A percentile compares a stretch with the other conserved stretches of the same genome.
These are phyloP conservation scores for Piscicola geometra DNA, from an alignment of 2,888 invertebrate species.

Conservation along the genomic window DNA sequence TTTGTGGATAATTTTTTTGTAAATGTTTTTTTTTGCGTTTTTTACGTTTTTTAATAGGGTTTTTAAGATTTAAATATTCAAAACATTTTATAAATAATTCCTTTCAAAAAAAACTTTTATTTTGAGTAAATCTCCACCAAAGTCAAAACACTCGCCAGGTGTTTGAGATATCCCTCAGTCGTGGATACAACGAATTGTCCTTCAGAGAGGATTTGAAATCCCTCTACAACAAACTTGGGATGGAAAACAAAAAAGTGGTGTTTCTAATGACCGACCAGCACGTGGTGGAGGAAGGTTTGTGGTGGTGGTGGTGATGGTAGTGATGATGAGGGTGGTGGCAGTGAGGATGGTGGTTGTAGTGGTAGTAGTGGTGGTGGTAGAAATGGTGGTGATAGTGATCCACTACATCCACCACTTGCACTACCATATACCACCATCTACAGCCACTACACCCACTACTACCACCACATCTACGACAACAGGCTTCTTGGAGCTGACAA, in stretches of 20 bases:
- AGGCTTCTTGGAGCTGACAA: conserved; percentile 78
- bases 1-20: too few relatives aligned
- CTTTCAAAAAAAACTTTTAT: neutral
- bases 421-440: too few relatives aligned
- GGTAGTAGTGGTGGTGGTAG: neutral
- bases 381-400: neutral
- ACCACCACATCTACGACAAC: neutral
- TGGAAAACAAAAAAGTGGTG: conserved; percentile 72
- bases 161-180: conserved; percentile 45
- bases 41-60: too few relatives aligned
- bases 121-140: too few relatives aligned
- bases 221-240: conserved; percentile 71
- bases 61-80: neutral
- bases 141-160: too few relatives aligned
- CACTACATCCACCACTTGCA: too few relatives aligned
- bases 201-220: conserved; percentile 83
- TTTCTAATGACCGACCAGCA: conserved; percentile 81
- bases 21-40: too few relatives aligned
- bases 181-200: conserved; percentile 75
- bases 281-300: conserved; percentile 59
- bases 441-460: neutral
- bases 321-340: too few relatives aligned
- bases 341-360: conserved; percentile 18
- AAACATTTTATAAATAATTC: neutral
- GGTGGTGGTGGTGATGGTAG: too few relatives aligned